A percentile compares a stretch with the other conserved stretches of the same genome.
These are phyloP conservation scores for Lasioglossum figueresi DNA, from an alignment of 2,888 invertebrate species.

Conservation along the genomic window DNA sequence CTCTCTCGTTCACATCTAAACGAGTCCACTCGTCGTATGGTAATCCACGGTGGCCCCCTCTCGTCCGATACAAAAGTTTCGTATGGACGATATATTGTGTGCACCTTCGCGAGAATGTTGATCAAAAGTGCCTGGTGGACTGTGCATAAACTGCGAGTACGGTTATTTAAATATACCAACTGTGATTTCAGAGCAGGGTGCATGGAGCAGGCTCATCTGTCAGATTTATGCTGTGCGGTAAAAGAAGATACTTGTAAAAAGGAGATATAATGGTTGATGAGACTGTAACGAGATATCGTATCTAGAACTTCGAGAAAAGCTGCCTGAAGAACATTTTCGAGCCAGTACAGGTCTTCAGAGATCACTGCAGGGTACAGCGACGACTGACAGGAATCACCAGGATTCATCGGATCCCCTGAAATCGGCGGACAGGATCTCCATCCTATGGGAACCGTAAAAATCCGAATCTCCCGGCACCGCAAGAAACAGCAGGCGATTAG, in stretches of 20 bases:
- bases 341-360: not conserved
- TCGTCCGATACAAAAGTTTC: not conserved
- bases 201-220: not conserved
- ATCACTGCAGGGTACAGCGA: not conserved
- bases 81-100: not conserved
- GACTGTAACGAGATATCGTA: not conserved
- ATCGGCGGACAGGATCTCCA: not conserved
- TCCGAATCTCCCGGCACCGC: not conserved
- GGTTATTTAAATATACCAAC: not conserved
- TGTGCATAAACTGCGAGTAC: not conserved
- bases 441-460: not conserved
- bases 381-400: not conserved
- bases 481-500: conserved; percentile 32
- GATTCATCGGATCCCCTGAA: not conserved
- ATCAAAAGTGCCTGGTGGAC: not conserved
- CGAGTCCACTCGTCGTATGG: conserved; percentile 53
- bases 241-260: no score
- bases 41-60: conserved; percentile 51
- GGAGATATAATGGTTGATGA: no score
- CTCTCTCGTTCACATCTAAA: conserved; percentile 52
- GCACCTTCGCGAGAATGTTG: not conserved
- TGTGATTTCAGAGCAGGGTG: not conserved
- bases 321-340: not conserved
- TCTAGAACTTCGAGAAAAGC: not conserved
- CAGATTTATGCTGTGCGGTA: not conserved